phyloP scores from a whole-genome alignment of 2,888 invertebrate genomes.

The Acanthosoma haemorrhoidale region DNA sequence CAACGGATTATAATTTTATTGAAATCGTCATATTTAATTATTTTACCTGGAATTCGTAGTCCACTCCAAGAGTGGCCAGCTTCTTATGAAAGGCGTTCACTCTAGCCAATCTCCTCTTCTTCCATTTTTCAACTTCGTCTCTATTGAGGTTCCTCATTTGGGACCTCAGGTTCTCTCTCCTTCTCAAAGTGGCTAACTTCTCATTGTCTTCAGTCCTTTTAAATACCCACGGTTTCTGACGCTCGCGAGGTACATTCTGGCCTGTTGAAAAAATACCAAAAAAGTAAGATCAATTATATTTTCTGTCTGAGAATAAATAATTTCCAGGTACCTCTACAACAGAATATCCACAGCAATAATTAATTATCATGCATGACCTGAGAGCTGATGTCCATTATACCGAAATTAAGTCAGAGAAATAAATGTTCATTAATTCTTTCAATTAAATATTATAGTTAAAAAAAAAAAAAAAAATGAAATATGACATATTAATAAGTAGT shows the following conservation, averaged over 20 bases:
- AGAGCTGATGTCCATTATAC: conserved; percentile 17
- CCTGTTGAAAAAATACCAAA: conserved; percentile 48
- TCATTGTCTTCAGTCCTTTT: conserved; percentile 41
- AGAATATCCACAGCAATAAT: not conserved
- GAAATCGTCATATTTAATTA: too few species aligned
- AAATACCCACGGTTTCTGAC: conserved; percentile 56
- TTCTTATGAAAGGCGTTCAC: conserved; percentile 43
- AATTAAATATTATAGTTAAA: too few species aligned
- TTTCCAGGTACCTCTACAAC: not conserved
- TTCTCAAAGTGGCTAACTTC: conserved; percentile 49
- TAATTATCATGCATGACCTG: not conserved
- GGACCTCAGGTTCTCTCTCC: conserved; percentile 49
- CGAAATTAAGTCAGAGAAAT: not conserved
- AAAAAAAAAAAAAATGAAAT: too few species aligned
- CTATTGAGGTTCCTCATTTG: conserved; percentile 48
- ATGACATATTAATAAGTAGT: too few species aligned
- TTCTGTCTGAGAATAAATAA: not conserved
- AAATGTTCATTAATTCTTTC: too few species aligned
- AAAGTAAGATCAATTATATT: not conserved
- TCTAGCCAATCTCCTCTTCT: conserved; percentile 48
- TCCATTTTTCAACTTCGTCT: conserved; percentile 47
- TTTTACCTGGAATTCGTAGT: conserved; percentile 44
- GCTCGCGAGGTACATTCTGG: conserved; percentile 61
- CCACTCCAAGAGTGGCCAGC: conserved; percentile 44
- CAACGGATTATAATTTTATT: too few species aligned